Evolutionary conservation across 92 coral and sea anemone species (phyloP), one percentile per base, ranked within the genome.

Genomic region (Diadumene lineata): DNA sequence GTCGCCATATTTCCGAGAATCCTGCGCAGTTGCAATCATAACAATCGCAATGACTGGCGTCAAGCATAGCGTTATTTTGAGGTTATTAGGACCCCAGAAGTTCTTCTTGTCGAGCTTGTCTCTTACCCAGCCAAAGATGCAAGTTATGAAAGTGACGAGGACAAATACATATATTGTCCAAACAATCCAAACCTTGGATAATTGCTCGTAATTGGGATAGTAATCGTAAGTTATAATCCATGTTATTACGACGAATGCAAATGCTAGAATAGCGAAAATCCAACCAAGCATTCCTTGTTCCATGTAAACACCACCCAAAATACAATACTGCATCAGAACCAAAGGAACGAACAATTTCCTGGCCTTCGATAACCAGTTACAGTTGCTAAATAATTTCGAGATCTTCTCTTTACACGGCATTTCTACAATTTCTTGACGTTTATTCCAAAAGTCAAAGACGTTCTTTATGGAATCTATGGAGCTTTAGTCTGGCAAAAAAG

Each of bases 1-100:
- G 38, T 69, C 74, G 38, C 32, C 74, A 69, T 69, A 44, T 32
- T 28, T 24, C 43, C 60, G 44, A 16, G 74, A 19, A 69, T 69
- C 74, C 11, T 23, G 29, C 26, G 74, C 74, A 3, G 74, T 44
- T 24, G 57, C 3, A 23, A 69, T 21, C 34, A 69, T 23, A 23
- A 44, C 34, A 13, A 69, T 1, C 1, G 74, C 74, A 48, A 69
- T 46, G 21, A 48, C 74, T 24, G 74, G 74, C 34, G 74, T 25
- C n/a, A 51, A 25, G 43, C 74, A 69, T 22, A 69, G 44, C 7
- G 31, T 50, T n/a, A 48, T 69, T 60, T 22, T 69, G 24, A 69
- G 74, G 10, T 31, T 48, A 30, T 69, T 69, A 11, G 74, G 58
- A 53, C 58, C 58, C 19, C 19, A 53, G 19, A 53, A 15, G 58